Base-by-base conservation (phyloP, 2,888 invertebrate species). In the Cataglyphis rosenhaueri region DNA sequence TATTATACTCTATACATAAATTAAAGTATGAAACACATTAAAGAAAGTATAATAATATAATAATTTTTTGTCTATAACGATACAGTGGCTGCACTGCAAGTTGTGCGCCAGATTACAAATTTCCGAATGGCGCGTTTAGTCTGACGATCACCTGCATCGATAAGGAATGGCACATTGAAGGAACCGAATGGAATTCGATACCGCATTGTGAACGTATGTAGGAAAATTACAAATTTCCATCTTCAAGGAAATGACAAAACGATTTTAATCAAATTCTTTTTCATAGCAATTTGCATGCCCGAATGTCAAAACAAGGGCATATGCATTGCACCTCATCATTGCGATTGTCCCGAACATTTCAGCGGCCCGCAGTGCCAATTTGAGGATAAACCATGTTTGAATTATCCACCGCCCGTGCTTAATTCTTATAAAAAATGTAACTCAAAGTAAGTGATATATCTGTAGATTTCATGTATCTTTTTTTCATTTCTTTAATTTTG, bases 291-390 rank as follows among this genome's bases (percentile, higher is more conserved):
- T 87, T 98, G 98, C 92, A 93, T 96, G 29, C 97, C 97, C 0
- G 95, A 96, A 0, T 98, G 98, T 93, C 95, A 96, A 92, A 98
- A 98, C 94, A 97, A 96, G 76, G 98, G 98, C 0, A 96, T 97
- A 71, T 98, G 98, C 92, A 93, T 97, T 3, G 95, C 96, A 38
- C 97, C 97, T 0, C 97, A 97, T 92, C 95, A 96, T 0, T 98
- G 98, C 92, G 95, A 96, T 59, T 98, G 98, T 91, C 96, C 97
- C 0, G 95, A 96, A 68, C 96, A 96, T 92, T 98, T 95, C 94
- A 95, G 96, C 62, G 98, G 98, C 4, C 96, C 96, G 0, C 96
- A 96, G 90, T 98, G 98, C 92, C 97, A 98, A 95, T 96, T 96
- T 86, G 96, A 97, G 93, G 97, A 96, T 92, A 96, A 96, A 83